These are phyloP conservation scores for Seriola aureovittata DNA, from an alignment of 2,113 vertebrate species.

Conservation along the genomic window DNA sequence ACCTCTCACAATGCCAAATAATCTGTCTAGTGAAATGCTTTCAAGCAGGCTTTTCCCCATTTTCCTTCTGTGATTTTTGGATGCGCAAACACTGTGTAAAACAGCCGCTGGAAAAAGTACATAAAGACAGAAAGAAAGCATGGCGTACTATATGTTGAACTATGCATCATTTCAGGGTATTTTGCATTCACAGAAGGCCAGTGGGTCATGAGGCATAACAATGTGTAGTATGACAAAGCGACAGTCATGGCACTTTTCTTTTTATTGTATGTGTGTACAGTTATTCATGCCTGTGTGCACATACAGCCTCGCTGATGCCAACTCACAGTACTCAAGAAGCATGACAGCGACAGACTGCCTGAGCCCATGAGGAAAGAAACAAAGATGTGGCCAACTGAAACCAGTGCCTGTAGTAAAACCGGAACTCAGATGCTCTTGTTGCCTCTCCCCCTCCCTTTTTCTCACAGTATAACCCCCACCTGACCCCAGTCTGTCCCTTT, in stretches of 20 bases:
- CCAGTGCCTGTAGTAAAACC: neutral
- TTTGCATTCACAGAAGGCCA: neutral
- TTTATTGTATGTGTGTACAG: neutral
- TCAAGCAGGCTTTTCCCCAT: neutral
- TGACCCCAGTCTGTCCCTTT: slow-evolving; percentile 12
- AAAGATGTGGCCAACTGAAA: neutral
- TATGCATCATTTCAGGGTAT: neutral
- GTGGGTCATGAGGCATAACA: neutral
- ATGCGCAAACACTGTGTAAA: neutral
- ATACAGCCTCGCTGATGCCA: neutral
- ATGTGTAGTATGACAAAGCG: neutral
- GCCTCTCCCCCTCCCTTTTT: neutral
- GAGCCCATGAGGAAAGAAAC: neutral
- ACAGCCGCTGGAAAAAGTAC: neutral
- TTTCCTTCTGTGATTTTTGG: neutral
- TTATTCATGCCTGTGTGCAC: neutral
- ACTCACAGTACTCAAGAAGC: neutral
- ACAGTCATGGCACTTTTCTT: neutral
- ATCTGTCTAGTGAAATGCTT: slow-evolving; percentile 11
- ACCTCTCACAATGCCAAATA: neutral
- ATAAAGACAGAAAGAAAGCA: neutral
- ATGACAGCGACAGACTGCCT: neutral
- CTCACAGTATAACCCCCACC: slow-evolving; percentile 6
- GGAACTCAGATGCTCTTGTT: neutral
- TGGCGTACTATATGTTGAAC: neutral